Evolutionary conservation across 2,113 vertebrate species (phyloP).

Genomic region (Corythoichthys haematopterus): DNA sequence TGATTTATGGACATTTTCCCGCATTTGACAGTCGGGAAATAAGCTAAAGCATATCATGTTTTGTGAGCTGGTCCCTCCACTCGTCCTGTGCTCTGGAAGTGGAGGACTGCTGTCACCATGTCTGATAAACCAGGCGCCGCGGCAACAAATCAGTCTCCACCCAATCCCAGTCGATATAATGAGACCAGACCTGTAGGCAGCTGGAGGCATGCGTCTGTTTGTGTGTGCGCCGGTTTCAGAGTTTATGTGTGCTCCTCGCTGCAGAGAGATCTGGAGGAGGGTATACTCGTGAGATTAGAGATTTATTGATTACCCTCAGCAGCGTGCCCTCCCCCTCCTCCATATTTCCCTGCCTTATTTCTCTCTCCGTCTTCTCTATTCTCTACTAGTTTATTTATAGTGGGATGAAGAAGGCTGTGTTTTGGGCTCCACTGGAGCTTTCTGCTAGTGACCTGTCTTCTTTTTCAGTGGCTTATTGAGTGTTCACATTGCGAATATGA

Average conservation of each 20-base stretch:
- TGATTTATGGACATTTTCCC: slow-evolving; percentile 30
- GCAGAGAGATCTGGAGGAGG: slow-evolving; percentile 30
- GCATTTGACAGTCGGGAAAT: slow-evolving; percentile 45
- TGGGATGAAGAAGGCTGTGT: slow-evolving; percentile 27
- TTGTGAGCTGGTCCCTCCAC: slow-evolving; percentile 19
- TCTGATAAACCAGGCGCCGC: slow-evolving; percentile 48
- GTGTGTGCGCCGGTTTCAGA: background rate
- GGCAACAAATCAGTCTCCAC: slow-evolving; percentile 61
- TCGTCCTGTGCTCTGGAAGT: slow-evolving; percentile 45
- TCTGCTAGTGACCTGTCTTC: slow-evolving; percentile 18
- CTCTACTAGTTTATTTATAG: slow-evolving; percentile 58
- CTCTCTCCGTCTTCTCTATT: slow-evolving; percentile 32
- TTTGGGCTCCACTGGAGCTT: slow-evolving; percentile 41
- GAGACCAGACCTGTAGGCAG: slow-evolving; percentile 56
- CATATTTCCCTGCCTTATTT: slow-evolving; percentile 9
- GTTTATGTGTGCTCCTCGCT: slow-evolving; percentile 27
- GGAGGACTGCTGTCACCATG: slow-evolving; percentile 48
- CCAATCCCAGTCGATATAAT: slow-evolving; percentile 54
- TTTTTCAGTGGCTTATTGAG: slow-evolving; percentile 24
- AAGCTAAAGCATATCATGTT: slow-evolving; percentile 30
- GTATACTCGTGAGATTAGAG: slow-evolving; percentile 59
- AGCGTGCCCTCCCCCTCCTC: slow-evolving; percentile 5
- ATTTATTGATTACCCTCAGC: slow-evolving; percentile 65
- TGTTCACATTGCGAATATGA: slow-evolving; percentile 23
- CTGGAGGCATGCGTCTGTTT: slow-evolving; percentile 22